Conservation (phyloP, 2,888 invertebrate genomes). For the Eueremaeus valkanovi region DNA sequence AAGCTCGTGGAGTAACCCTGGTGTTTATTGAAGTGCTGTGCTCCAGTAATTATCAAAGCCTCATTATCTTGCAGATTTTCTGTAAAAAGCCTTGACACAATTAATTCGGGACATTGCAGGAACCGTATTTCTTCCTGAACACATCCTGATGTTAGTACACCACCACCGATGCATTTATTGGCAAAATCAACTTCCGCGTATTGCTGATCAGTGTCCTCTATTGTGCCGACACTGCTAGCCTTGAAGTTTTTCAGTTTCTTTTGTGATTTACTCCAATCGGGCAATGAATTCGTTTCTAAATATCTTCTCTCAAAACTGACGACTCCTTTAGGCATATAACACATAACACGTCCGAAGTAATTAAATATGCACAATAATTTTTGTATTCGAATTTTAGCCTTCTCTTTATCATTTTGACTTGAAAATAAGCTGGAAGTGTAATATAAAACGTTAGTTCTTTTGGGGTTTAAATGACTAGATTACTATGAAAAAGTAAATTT, state of each 20-base stretch:
- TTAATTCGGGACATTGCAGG: conserved; percentile 88
- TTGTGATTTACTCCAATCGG: conserved; percentile 63
- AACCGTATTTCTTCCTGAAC: conserved; percentile 98
- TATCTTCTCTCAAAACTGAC: conserved; percentile 73
- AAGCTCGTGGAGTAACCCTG: conserved; percentile 57
- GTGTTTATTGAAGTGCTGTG: conserved; percentile 73
- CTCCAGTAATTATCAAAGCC: conserved; percentile 74
- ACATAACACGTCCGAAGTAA: conserved; percentile 63
- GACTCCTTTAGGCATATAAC: conserved; percentile 63
- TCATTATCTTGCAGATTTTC: conserved; percentile 74
- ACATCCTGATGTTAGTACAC: conserved; percentile 79
- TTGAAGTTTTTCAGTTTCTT: conserved; percentile 63
- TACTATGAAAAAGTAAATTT: no score
- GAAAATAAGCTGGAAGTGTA: background rate
- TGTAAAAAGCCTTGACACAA: conserved; percentile 79
- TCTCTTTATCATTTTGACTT: conserved; percentile 53
- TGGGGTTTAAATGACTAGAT: no score
- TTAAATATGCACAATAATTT: conserved; percentile 84
- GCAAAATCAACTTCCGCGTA: conserved; percentile 92
- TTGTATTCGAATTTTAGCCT: conserved; percentile 56
- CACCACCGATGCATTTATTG: conserved; percentile 86
- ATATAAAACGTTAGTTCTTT: no score
- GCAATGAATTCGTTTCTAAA: conserved; percentile 58
- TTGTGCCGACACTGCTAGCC: conserved; percentile 69
- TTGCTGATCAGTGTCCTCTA: conserved; percentile 75